Conservation (phyloP, 1,140 invertebrate genomes). For the Sycobia sp. region DNA sequence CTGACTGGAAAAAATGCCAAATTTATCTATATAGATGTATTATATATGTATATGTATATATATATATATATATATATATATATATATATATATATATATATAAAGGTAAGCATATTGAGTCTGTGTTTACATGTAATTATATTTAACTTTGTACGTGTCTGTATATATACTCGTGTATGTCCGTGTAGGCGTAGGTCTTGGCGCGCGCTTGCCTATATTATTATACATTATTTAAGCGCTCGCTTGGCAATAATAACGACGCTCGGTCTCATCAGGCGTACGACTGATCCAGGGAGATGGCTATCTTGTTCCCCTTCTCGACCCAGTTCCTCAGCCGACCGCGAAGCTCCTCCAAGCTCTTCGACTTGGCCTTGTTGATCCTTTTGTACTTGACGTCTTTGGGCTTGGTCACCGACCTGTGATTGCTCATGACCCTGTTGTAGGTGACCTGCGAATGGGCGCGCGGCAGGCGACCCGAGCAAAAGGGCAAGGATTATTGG, state of each 20-base stretch:
- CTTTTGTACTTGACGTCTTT: constrained; percentile 90
- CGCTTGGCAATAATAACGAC: constrained; percentile 26
- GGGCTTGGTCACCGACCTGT: constrained; percentile 85
- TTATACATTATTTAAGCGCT: not conserved
- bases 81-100: too few species aligned
- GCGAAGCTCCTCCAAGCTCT: constrained; percentile 82
- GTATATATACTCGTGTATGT: too few species aligned
- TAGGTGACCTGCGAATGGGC: constrained; percentile 72
- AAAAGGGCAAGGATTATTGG: not conserved
- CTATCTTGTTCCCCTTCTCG: constrained; percentile 74
- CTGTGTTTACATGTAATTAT: too few species aligned
- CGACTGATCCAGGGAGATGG: constrained; percentile 63
- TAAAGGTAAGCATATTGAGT: too few species aligned
- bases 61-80: too few species aligned
- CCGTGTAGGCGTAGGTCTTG: too few species aligned
- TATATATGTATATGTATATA: not conserved
- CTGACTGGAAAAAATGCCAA: constrained; percentile 30
- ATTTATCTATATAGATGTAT: not conserved
- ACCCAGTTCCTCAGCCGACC: constrained; percentile 84
- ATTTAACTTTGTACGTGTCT: too few species aligned
- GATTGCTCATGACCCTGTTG: constrained; percentile 87
- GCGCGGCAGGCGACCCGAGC: not conserved
- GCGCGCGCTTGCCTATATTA: not conserved
- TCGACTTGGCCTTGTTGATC: constrained; percentile 88
- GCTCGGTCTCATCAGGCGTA: constrained; percentile 38